These are phyloP conservation scores for Punctoribates punctum DNA, from an alignment of 2,888 invertebrate species.

Conservation along the genomic window DNA sequence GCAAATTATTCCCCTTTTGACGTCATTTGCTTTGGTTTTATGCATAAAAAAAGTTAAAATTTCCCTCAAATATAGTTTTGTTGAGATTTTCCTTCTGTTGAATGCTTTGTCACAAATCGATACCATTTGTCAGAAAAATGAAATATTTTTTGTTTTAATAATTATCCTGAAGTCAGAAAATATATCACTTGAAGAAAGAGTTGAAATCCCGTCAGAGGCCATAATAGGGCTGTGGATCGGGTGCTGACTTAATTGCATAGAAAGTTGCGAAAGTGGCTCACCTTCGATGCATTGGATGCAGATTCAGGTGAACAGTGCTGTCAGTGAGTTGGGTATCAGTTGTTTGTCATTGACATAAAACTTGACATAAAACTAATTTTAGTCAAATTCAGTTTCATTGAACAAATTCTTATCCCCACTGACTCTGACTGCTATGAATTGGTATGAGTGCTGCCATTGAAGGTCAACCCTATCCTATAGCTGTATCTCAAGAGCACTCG, in stretches of 20 bases:
- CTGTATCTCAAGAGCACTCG: conserved; percentile 3
- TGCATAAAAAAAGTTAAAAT: background rate
- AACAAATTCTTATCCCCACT: conserved; percentile 18
- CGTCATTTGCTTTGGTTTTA: background rate
- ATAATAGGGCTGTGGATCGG: background rate
- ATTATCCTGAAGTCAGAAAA: background rate
- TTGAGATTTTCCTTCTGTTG: background rate
- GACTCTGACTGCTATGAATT: background rate
- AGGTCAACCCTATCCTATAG: conserved; percentile 18
- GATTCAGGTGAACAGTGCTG: conserved; percentile 17
- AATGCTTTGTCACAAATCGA: background rate
- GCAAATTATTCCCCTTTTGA: conserved; percentile 15
- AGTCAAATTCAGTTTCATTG: conserved; percentile 23
- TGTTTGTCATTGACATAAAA: conserved; percentile 32
- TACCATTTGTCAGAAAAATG: background rate
- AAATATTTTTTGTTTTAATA: background rate
- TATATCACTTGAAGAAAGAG: no score
- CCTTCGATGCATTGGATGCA: conserved; percentile 9
- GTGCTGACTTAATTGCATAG: background rate
- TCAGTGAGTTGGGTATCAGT: background rate
- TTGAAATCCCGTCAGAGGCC: no score
- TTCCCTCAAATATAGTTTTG: background rate
- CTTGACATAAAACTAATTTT: conserved; percentile 25
- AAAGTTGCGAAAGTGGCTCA: conserved; percentile 9
- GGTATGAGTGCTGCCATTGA: conserved; percentile 20